phyloP scores from a whole-genome alignment of 1,140 invertebrate species.

The Bombus soroeensis region DNA sequence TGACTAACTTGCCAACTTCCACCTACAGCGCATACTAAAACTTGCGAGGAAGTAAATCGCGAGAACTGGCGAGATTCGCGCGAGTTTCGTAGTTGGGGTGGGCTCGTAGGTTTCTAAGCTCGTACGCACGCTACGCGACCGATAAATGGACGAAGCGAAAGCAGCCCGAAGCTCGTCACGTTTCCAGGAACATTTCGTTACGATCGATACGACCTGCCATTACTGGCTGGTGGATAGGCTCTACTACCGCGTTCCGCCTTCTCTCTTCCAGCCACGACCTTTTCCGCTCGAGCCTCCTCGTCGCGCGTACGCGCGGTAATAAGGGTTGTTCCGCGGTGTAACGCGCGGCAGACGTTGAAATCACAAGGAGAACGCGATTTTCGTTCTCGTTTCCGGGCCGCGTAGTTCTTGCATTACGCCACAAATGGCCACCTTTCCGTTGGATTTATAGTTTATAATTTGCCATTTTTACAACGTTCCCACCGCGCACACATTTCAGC shows the following conservation, averaged over 20 bases:
- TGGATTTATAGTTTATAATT: constrained; percentile 29
- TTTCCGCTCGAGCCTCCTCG: constrained; percentile 37
- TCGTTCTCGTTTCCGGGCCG: constrained; percentile 37
- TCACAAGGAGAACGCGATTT: constrained; percentile 55
- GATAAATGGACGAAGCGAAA: constrained; percentile 64
- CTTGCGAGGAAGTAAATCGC: background rate
- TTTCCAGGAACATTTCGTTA: constrained; percentile 72
- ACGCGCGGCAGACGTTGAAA: constrained; percentile 65
- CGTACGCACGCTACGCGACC: constrained; percentile 56
- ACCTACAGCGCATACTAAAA: background rate
- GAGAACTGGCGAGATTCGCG: background rate
- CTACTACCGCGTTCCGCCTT: constrained; percentile 49
- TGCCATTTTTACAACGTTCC: constrained; percentile 1
- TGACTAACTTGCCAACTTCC: background rate
- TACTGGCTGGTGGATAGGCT: constrained; percentile 70
- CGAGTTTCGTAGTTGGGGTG: background rate
- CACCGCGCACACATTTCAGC: background rate
- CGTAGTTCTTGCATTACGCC: background rate
- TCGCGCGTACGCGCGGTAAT: constrained; percentile 67
- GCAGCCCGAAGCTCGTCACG: constrained; percentile 66
- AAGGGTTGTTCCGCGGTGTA: constrained; percentile 71
- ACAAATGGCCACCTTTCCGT: background rate
- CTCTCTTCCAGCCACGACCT: constrained; percentile 48
- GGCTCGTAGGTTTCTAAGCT: constrained; percentile 44
- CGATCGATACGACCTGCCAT: constrained; percentile 74